phyloP scores from a whole-genome alignment of 2,888 invertebrate species.

The Luperina testacea region DNA sequence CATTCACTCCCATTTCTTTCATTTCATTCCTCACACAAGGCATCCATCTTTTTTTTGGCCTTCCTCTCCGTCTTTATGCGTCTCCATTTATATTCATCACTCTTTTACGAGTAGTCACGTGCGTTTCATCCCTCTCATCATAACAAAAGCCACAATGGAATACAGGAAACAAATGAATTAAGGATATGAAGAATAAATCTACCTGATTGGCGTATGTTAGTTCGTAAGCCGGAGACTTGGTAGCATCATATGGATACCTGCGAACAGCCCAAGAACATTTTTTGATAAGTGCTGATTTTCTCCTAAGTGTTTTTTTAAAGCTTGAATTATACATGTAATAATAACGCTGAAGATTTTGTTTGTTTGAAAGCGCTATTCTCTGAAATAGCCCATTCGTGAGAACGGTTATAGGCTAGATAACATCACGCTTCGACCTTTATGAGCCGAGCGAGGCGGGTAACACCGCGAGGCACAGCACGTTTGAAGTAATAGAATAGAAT shows the following conservation, averaged over 20 bases:
- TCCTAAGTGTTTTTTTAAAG: not conserved
- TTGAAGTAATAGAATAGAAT: not conserved
- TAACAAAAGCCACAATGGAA: not conserved
- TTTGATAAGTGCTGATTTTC: not conserved
- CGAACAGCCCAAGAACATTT: not conserved
- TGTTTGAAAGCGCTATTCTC: not conserved
- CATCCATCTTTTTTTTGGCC: not conserved
- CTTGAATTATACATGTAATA: not conserved
- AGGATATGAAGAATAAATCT: not conserved
- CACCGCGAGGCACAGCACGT: no score
- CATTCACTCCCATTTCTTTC: not conserved
- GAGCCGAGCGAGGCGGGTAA: no score
- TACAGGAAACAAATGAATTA: not conserved
- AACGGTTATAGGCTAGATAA: no score
- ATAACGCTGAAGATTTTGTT: not conserved
- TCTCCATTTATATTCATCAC: not conserved
- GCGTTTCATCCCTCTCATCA: not conserved
- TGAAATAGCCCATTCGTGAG: no score
- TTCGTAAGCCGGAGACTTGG: slow-evolving; percentile 82
- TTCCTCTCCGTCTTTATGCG: not conserved
- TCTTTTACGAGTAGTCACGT: not conserved
- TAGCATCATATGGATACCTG: slow-evolving; percentile 87
- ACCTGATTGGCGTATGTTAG: slow-evolving; percentile 78
- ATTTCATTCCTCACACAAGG: not conserved
- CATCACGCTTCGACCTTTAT: no score